These are phyloP conservation scores for Trematomus bernacchii DNA, from an alignment of 2,797 vertebrate species.

Conservation along the genomic window DNA sequence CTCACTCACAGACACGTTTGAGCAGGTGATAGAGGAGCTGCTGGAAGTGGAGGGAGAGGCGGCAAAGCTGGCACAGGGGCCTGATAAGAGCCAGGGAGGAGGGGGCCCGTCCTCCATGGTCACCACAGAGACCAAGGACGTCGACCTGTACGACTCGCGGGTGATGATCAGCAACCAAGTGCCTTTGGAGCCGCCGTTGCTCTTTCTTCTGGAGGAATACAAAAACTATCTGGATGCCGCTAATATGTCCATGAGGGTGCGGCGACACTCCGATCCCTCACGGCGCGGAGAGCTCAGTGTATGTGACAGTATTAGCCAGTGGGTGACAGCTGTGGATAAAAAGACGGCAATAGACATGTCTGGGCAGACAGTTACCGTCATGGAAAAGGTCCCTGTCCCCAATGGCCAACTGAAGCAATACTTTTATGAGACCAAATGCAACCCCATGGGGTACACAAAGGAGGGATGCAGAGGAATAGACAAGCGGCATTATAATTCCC, in stretches of 20 bases:
- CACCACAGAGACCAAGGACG: slow-evolving; percentile 92
- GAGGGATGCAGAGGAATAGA: slow-evolving; percentile 99
- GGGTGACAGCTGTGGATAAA: slow-evolving; percentile 99
- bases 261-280: slow-evolving; percentile 97
- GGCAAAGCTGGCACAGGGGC: slow-evolving; percentile 84
- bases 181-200: slow-evolving; percentile 99
- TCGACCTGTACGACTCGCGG: slow-evolving; percentile 95
- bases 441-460: slow-evolving; percentile 98
- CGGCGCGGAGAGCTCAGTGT: slow-evolving; percentile 98
- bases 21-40: slow-evolving; percentile 99
- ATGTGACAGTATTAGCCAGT: slow-evolving; percentile 99
- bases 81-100: slow-evolving; percentile 89
- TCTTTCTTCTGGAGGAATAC: slow-evolving; percentile 99
- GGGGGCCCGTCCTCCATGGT: slow-evolving; percentile 76
- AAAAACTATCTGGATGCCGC: slow-evolving; percentile 99
- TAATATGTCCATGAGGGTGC: slow-evolving; percentile 99
- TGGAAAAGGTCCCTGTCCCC: slow-evolving; percentile 97
- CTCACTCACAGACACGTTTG: slow-evolving; percentile 95
- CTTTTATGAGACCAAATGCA: slow-evolving; percentile 99
- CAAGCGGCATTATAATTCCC: slow-evolving; percentile 99
- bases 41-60: slow-evolving; percentile 92
- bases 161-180: slow-evolving; percentile 99
- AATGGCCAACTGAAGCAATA: slow-evolving; percentile 99
- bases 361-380: slow-evolving; percentile 96
- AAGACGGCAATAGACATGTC: slow-evolving; percentile 99